phyloP scores from a whole-genome alignment of 2,113 vertebrate species.

The Propithecus coquereli region DNA sequence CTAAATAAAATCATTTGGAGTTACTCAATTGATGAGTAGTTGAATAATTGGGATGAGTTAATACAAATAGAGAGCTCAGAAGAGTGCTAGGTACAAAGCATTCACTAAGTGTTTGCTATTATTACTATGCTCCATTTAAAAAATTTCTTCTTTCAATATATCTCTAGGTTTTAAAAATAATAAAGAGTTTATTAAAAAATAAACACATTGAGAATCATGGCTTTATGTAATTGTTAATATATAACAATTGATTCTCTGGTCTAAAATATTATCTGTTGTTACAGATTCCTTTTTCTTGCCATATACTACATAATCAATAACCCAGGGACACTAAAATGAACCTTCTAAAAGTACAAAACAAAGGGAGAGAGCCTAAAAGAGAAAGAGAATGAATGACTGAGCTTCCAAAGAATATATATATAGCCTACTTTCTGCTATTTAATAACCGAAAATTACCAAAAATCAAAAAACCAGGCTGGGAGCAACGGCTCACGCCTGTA shows the following conservation, averaged over 20 bases:
- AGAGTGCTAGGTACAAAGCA: background rate
- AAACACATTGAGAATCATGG: background rate
- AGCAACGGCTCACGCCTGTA: background rate
- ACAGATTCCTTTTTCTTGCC: background rate
- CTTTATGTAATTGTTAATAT: slow-evolving; percentile 32
- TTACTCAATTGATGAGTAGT: background rate
- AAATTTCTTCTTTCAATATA: background rate
- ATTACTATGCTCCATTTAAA: background rate
- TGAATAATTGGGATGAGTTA: background rate
- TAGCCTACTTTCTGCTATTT: background rate
- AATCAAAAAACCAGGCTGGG: background rate
- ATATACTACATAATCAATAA: background rate
- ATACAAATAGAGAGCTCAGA: background rate
- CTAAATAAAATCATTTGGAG: background rate
- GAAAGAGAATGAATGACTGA: background rate
- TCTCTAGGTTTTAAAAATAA: slow-evolving; percentile 40
- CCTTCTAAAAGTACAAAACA: slow-evolving; percentile 11
- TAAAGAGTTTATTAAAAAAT: background rate
- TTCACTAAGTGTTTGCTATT: background rate
- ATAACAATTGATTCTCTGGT: background rate
- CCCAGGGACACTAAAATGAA: background rate
- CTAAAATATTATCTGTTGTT: slow-evolving; percentile 5
- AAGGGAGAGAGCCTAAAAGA: background rate
- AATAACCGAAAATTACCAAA: background rate
- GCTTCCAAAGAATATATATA: slow-evolving; percentile 1